Evolutionary conservation across 2,113 vertebrate species (phyloP), one percentile per base, ranked within the genome.

Genomic region (Epinephelus moara): DNA sequence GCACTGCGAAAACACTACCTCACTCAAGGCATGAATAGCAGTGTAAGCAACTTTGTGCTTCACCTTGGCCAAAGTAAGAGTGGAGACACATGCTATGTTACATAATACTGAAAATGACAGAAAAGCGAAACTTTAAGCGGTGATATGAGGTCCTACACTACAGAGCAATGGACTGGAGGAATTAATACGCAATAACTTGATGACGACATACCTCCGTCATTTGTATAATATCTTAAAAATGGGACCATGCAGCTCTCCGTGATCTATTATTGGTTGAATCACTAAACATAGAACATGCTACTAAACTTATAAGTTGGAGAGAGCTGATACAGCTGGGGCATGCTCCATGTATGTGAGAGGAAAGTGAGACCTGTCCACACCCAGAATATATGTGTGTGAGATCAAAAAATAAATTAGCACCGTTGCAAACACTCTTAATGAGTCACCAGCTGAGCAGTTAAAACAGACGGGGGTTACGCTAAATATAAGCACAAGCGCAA

Each of bases 401-500:
- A 88, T 89, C 84, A 88, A 88, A 93, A 94, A 94, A 93, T 95
- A 92, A 93, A 90, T 92, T 78, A 81, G 86, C 89, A 88, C 84
- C 42, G 42, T 88, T 87, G 84, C 89, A 85, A 84, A 85, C 78
- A 53, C 62, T 70, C 42, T 64, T 77, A 72, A 77, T 88, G 80
- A 74, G 78, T 90, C 91, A 93, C 47, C 76, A 76, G 89, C 78
- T 84, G 73, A 82, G 75, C 59, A 77, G 80, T 70, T 81, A 57
- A 77, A 82, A 84, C 61, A 87, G 71, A 84, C 68, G 14, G 33
- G 78, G 82, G 63, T 50, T 45, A 67, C 18, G 42, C 86, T 91
- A 93, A 93, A 91, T 93, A 92, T 94, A 94, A 84, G 85, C 66
- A 79, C 15, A 33, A 66, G 74, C 70, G 55, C 76, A 66, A 10